Evolutionary conservation across 2,888 invertebrate species (phyloP).

Genomic region (Sussaba pulchella): DNA sequence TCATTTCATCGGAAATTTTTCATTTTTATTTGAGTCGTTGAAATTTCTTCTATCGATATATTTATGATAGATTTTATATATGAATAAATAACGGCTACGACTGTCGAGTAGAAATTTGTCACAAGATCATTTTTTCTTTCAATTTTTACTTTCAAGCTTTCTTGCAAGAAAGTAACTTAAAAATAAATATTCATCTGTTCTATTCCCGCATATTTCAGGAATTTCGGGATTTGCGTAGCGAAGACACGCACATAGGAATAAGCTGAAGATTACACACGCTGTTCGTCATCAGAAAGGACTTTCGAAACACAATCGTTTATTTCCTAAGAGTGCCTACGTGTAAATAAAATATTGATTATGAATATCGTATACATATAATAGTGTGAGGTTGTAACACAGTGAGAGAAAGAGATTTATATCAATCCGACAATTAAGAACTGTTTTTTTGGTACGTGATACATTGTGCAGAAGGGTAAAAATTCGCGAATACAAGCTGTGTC

Average conservation of each 20-base stretch:
- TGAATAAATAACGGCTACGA: too few relatives aligned
- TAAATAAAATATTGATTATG: conserved; percentile 46
- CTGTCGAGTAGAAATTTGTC: conserved; percentile 5
- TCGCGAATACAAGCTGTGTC: conserved; percentile 22
- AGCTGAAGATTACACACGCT: conserved; percentile 74
- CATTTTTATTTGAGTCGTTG: too few relatives aligned
- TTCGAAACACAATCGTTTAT: conserved; percentile 29
- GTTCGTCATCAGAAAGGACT: conserved; percentile 8
- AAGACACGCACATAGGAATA: conserved; percentile 78
- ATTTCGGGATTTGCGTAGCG: conserved; percentile 76
- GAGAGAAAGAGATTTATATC: conserved; percentile 38
- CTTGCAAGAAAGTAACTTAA: too few relatives aligned
- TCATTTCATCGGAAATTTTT: too few relatives aligned
- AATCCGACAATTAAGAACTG: conserved; percentile 22
- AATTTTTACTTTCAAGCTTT: too few relatives aligned
- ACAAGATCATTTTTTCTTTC: too few relatives aligned
- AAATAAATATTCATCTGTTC: conserved; percentile 14
- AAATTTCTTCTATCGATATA: too few relatives aligned
- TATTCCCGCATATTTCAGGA: conserved; percentile 73
- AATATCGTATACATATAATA: conserved; percentile 7
- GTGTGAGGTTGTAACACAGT: conserved; percentile 2
- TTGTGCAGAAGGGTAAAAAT: conserved; percentile 11
- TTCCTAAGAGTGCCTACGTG: conserved; percentile 54
- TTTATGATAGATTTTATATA: too few relatives aligned
- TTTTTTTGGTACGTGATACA: conserved; percentile 52